These are phyloP conservation scores for Orchesellides sinensis DNA, from an alignment of 2,888 invertebrate species.

Conservation along the genomic window DNA sequence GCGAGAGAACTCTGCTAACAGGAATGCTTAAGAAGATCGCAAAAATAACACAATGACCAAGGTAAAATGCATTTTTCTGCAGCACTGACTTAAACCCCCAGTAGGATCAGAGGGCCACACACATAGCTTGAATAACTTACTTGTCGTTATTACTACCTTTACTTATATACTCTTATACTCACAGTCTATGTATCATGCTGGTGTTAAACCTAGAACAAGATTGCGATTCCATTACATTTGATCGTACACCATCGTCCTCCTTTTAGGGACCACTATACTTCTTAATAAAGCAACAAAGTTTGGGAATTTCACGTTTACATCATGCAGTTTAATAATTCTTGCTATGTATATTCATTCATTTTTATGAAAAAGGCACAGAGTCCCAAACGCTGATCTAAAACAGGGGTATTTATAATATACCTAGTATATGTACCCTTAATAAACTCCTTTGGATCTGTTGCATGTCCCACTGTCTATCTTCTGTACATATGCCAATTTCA, in stretches of 20 bases:
- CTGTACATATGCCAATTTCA: constrained; percentile 1
- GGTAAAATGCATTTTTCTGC: constrained; percentile 38
- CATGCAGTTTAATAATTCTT: neutral
- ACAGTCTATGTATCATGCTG: too few relatives aligned
- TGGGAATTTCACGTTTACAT: neutral
- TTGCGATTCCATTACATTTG: constrained; percentile 22
- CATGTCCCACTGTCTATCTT: constrained; percentile 11
- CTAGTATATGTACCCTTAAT: neutral
- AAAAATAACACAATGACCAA: constrained; percentile 12
- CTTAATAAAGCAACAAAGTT: constrained; percentile 9
- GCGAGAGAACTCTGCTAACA: neutral
- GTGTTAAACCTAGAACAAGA: neutral
- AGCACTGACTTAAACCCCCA: neutral
- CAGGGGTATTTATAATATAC: neutral
- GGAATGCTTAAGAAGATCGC: neutral
- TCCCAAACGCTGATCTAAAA: neutral
- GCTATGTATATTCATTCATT: neutral
- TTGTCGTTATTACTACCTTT: too few relatives aligned
- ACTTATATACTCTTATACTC: too few relatives aligned
- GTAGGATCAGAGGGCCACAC: neutral
- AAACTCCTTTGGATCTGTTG: constrained; percentile 25
- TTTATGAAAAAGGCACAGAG: neutral
- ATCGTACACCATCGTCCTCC: neutral
- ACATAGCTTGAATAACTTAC: too few relatives aligned
- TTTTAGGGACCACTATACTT: neutral